Base-by-base conservation (phyloP, 2,113 vertebrate species). In the Gymnogyps californianus region DNA sequence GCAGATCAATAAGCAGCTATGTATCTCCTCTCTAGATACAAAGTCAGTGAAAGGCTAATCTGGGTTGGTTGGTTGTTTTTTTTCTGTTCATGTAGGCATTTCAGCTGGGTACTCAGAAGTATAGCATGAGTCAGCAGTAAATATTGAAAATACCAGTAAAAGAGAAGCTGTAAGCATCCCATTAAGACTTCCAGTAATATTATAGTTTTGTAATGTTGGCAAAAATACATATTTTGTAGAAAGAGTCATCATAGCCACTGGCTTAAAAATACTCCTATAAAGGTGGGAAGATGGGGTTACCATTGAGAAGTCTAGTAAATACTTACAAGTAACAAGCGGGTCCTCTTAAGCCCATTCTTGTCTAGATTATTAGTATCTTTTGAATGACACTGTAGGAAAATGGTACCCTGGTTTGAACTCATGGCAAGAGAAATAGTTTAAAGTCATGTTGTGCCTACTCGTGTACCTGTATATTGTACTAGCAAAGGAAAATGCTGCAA, bases 181-280 rank as follows among this genome's bases (percentile, higher is more conserved):
- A 58, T 58, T 84, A 77, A 83, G 76, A 75, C 44, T 94, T 97
- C 86, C 80, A 90, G 89, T 88, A 95, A 93, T 62, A 55, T 8
- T 79, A 11, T 21, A 44, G 9, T 75, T 97, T 52, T 51, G n/a
- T 51, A 11, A 64, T 11, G 9, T 75, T 95, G 66, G 34, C 55
- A 90, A 64, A 92, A 95, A 40, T 38, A 47, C 46, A 32, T 78
- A 0, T 69, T 84, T 66, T 52, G 19, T 69, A 86, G 65, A 58
- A 94, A 69, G 31, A 69, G 55, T 92, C 57, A 42, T 58, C 36
- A 13, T 36, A 86, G 58, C 54, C 40, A 42, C 54, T 80, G 34
- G 14, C 59, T 92, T 89, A 55, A 86, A 95, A 92, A 67, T 75
- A 38, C 38, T 65, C 13, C 4, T 64, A 0, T 49, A 44, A 67